Conservation (phyloP, 2,888 invertebrate genomes). For the Tryphoninae sp. region DNA sequence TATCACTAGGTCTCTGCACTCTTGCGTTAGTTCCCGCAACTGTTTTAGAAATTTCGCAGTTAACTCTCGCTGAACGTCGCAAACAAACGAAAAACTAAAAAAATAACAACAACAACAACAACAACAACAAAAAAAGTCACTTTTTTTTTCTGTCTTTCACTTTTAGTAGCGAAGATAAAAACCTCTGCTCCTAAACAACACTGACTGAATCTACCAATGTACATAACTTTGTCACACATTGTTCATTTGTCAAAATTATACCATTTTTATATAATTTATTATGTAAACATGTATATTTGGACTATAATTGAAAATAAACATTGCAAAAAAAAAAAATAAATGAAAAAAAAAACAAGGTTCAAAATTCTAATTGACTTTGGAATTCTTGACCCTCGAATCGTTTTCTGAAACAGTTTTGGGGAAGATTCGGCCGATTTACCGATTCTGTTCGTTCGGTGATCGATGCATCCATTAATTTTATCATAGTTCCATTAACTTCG, state of each 20-base stretch:
- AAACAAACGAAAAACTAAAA: constrained; percentile 51
- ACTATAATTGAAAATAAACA: constrained; percentile 80
- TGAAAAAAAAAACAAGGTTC: constrained; percentile 61
- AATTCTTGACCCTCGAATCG: constrained; percentile 69
- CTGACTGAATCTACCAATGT: constrained; percentile 79
- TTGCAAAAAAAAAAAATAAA: constrained; percentile 73
- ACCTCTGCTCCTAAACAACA: constrained; percentile 64
- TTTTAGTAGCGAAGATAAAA: constrained; percentile 56
- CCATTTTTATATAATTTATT: constrained; percentile 80
- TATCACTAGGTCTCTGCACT: constrained; percentile 71
- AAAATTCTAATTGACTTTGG: constrained; percentile 67
- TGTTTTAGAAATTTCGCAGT: constrained; percentile 78
- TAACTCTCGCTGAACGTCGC: constrained; percentile 71
- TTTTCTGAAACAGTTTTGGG: constrained; percentile 81
- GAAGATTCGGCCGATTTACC: constrained; percentile 74
- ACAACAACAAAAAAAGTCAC: constrained; percentile 41
- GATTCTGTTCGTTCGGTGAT: constrained; percentile 51
- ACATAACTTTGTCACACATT: constrained; percentile 78
- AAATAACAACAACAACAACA: not conserved
- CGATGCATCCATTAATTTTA: constrained; percentile 54
- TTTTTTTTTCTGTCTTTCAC: constrained; percentile 48
- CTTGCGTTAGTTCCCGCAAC: constrained; percentile 79
- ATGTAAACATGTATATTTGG: constrained; percentile 81
- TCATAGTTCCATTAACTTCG: constrained; percentile 59
- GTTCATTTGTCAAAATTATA: constrained; percentile 79